Evolutionary conservation across 2,888 invertebrate genomes (phyloP), one percentile per base, ranked within the genome.

Genomic region (Drosophila melanosoma): DNA sequence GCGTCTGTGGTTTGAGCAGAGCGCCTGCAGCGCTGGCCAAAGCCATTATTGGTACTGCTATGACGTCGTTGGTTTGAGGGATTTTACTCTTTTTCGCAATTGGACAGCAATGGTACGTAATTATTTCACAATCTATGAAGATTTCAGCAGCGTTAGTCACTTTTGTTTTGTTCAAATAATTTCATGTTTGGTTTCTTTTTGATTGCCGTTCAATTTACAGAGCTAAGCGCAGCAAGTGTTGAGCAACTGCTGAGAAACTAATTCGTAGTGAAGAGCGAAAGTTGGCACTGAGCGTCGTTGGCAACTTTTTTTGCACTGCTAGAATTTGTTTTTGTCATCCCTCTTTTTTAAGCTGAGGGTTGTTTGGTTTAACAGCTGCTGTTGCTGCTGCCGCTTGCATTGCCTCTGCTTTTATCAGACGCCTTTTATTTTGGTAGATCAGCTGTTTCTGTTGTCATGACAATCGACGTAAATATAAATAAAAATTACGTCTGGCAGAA

Each of bases 1-100:
- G 96, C 36, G 97, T 96, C 73, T 93, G 93, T 33, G 92, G 90
- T 76, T 92, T 93, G 29, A 93, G 76, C 40, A 93, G 79, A 68
- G 90, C 90, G 58, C 92, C 92, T 65, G 92, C 92, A 63, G 92
- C 92, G 66, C 89, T 91, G 72, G 92, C 92, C 82, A 92, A 81
- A 52, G 92, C 89, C 92, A 92, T 91, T 26, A 56, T 56, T 38
- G 56, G 38, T 38, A 15, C 15, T 11, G 12, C 54, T 38, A 66
- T 75, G 71, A 72, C 59, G 76, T 59, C 45, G 56, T 48, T 63
- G 42, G 49, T 6, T 29, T 12, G 6, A 3, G 36, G 29, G 54
- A 64, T 45, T 15, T 17, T 8, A 3, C 15, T 45, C 40, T 36
- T 40, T 48, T 58, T 51, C n/a, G 38, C 42, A 61, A 35, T 23